These are phyloP conservation scores for Himantopus leucocephalus DNA, from an alignment of 2,113 vertebrate species.

Conservation along the genomic window DNA sequence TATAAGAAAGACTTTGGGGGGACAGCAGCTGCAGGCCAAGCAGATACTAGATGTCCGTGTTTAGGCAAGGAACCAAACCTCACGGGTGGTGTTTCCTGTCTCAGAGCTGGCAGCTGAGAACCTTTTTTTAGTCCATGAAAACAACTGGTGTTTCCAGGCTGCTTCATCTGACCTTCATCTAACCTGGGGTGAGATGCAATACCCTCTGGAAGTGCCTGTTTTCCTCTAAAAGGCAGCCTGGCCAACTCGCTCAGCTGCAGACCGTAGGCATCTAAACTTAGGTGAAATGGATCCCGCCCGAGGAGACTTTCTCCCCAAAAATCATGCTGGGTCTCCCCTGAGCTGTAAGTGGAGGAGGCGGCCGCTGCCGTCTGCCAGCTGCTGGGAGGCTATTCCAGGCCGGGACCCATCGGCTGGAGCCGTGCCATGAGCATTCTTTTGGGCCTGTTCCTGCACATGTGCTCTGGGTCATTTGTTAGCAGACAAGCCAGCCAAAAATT, in stretches of 20 bases:
- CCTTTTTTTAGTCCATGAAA: not conserved
- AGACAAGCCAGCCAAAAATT: not conserved
- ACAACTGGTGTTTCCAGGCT: not conserved
- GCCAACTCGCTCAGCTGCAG: not conserved
- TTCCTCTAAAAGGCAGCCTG: not conserved
- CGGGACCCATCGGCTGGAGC: not conserved
- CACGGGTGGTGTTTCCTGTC: not conserved
- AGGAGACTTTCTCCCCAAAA: not conserved
- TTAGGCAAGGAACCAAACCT: not conserved
- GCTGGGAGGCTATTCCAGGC: not conserved
- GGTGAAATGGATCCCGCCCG: not conserved
- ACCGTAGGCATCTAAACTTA: not conserved
- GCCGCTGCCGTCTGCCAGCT: not conserved
- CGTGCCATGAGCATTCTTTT: not conserved
- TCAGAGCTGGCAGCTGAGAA: conserved; percentile 2
- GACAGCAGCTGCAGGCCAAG: not conserved
- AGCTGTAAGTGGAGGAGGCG: not conserved
- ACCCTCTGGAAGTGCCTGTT: not conserved
- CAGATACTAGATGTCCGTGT: not conserved
- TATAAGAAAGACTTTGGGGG: not conserved
- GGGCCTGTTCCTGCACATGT: not conserved
- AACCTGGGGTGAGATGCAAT: not conserved
- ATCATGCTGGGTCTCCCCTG: not conserved
- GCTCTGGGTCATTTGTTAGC: not conserved
- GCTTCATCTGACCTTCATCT: not conserved